Base-by-base conservation (phyloP, 92 coral and sea anemone genomes). In the Pocillopora grandis region DNA sequence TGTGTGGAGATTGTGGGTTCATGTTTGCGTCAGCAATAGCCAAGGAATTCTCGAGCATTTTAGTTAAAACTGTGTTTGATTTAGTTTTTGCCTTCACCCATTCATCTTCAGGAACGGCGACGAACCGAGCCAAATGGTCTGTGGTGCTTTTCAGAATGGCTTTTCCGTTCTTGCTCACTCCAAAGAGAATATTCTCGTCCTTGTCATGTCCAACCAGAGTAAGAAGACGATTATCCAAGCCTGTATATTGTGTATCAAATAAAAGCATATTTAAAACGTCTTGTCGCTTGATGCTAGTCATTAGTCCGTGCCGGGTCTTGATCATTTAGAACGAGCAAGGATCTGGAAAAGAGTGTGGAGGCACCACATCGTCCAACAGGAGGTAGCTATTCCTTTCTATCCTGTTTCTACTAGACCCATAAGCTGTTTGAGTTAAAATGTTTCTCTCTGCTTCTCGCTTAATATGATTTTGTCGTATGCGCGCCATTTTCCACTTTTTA, bases 151-250 rank as follows among this genome's bases (percentile, higher is more conserved):
- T 84, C 84, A 90, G 13, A 37, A 90, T 71, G 42, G 90, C 66
- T 7, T 62, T 73, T 27, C 90, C 85, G 16, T 86, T 87, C 37
- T 55, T 55, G 66, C 72, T 76, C 19, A 90, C 82, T 20, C 90
- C 92, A 48, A 87, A 90, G 65, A 86, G 59, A 1, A 60, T 27
- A n/a, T 82, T 72, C 8, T 75, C 48, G 58, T 62, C 77, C 1
- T 75, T 71, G 19, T 90, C 92, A n/a, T 81, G 76, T 16, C 87
- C 90, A 6, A 90, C 84, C 11, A 90, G 71, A 12, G 71, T 69
- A 17, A 71, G 14, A 18, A 90, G 84, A 4, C 90, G 81, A 62
- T 33, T 52, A 33, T 90, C 84, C 62, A 90, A 81, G 35, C 71
- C 92, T 89, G 71, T 19, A 33, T 65, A n/a, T 33, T 14, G 13